Evolutionary conservation across 2,888 invertebrate species (phyloP), one percentile per base, ranked within the genome.

Genomic region (Perdita meconis): DNA sequence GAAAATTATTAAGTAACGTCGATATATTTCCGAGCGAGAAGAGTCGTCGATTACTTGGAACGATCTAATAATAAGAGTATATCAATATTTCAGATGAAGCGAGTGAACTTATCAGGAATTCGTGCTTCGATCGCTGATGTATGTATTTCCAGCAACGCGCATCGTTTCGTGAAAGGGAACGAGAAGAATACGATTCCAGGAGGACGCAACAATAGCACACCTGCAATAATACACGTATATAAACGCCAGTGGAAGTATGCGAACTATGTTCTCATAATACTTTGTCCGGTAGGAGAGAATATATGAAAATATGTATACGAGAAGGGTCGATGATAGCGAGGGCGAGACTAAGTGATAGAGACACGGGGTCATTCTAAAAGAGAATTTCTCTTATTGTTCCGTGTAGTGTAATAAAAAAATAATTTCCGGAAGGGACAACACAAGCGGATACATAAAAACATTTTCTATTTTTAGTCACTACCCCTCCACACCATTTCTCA

Each of bases 241-340:
- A 85, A 83, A 82, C 85, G 88, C 84, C 81, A 87, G 87, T 87
- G 85, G 84, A 91, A 89, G 89, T 89, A 92, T 89, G 87, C 89
- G 79, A 90, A 87, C 88, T 87, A 91, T 91, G 90, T 91, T 90
- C 91, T 91, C 91, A 90, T 92, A 91, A 90, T 83, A 88, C 89
- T 90, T 91, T 91, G 90, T 89, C 87, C 89, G 73, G 80, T 82
- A 70, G 80, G 70, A 64, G 24, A 66, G 57, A n/a, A 67, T 80
- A 60, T 60, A 64, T 64, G 67, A 53, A 60, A 67, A 69, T 71
- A 69, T 69, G 34, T 42, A 47, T 72, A 65, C 56, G 68, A 59
- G 60, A 56, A 61, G 81, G 74, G 80, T 73, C 64, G 80, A 67
- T 56, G 47, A 40, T 55, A 42, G 26, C 50, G 64, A 47, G 63